These are phyloP conservation scores for Taeniopygia guttata DNA, from an alignment of 2,797 vertebrate species.

Conservation along the genomic window DNA sequence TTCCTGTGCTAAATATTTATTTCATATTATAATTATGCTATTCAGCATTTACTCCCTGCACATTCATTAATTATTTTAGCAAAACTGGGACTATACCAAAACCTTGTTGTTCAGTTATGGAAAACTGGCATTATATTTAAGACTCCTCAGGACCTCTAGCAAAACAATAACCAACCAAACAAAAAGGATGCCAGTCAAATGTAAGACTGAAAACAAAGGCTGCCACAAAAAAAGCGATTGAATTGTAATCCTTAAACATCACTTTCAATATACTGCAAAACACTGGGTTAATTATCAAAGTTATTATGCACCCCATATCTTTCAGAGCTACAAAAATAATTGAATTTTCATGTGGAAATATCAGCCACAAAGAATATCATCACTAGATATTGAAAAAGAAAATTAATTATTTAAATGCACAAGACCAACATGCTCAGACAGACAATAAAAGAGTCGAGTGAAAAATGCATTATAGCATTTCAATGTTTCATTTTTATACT, in stretches of 20 bases:
- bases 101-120: background rate
- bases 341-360: conserved; percentile 40
- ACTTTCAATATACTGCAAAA: background rate
- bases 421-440: background rate
- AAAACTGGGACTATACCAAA: background rate
- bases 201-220: background rate
- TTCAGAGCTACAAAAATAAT: conserved; percentile 24
- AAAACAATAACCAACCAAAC: background rate
- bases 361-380: background rate
- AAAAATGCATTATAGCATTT: background rate
- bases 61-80: background rate
- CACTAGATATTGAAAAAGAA: background rate
- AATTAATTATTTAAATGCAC: background rate
- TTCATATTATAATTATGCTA: background rate
- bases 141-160: background rate
- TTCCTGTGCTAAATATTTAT: background rate
- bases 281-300: conserved; percentile 41
- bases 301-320: conserved; percentile 22
- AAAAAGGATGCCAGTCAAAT: background rate
- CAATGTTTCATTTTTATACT: background rate
- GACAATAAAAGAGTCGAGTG: background rate
- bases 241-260: conserved; percentile 28
- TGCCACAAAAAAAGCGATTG: background rate
- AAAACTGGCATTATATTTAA: background rate
- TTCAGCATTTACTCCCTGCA: background rate